phyloP scores from a whole-genome alignment of 2,888 invertebrate species.

The Ctenicera cuprea region DNA sequence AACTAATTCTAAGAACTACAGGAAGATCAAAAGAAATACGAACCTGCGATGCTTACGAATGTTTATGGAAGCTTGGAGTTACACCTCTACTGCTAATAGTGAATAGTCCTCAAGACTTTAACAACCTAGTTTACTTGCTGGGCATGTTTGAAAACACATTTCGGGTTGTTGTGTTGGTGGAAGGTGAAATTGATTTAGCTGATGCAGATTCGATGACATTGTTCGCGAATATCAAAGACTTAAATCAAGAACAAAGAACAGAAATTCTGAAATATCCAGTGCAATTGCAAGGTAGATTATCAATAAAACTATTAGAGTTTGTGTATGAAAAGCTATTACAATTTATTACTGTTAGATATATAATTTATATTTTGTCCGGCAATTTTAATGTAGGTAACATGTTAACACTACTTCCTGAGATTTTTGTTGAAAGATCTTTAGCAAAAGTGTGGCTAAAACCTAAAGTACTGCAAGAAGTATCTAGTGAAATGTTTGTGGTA shows the following conservation, averaged over 20 bases:
- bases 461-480: background rate
- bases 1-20: slow-evolving; percentile 2
- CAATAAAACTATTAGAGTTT: background rate
- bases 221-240: background rate
- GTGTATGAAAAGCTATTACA: background rate
- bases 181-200: background rate
- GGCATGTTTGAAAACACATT: background rate
- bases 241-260: background rate
- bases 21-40: background rate
- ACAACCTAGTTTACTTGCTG: background rate
- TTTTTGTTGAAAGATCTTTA: slow-evolving; percentile 15
- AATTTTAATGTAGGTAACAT: slow-evolving; percentile 28
- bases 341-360: background rate
- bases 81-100: background rate
- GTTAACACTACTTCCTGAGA: background rate
- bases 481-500: slow-evolving; percentile 2
- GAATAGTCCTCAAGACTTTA: background rate
- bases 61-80: slow-evolving; percentile 11
- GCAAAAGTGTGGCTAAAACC: background rate
- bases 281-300: slow-evolving; percentile 3
- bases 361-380: slow-evolving; percentile 9
- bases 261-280: slow-evolving; percentile 3
- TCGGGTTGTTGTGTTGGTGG: background rate
- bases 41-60: background rate
- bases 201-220: background rate